Evolutionary conservation across 1,140 invertebrate species (phyloP).

Genomic region (Drosophila lacteicornis): DNA sequence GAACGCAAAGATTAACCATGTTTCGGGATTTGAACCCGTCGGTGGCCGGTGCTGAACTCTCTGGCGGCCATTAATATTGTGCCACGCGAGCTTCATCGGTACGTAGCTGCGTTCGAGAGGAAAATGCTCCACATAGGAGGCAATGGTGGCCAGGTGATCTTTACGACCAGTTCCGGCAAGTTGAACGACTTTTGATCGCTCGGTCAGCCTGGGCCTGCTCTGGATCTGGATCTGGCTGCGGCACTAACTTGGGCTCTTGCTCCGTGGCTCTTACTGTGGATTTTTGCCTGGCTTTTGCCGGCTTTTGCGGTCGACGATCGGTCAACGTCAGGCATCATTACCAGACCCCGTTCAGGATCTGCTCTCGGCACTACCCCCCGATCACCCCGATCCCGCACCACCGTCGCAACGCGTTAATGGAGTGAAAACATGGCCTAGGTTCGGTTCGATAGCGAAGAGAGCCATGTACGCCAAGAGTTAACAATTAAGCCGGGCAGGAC

Average conservation of each 20-base stretch:
- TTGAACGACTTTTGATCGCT: slow-evolving; percentile 83
- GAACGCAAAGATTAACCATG: slow-evolving; percentile 63
- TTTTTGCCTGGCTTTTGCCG: slow-evolving; percentile 1
- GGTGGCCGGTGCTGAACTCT: slow-evolving; percentile 62
- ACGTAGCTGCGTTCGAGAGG: slow-evolving; percentile 30
- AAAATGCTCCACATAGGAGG: slow-evolving; percentile 70
- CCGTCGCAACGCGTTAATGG: slow-evolving; percentile 63
- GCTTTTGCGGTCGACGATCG: slow-evolving; percentile 81
- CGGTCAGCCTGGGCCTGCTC: slow-evolving; percentile 36
- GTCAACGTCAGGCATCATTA: slow-evolving; percentile 81
- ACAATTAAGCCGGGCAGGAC: slow-evolving; percentile 74
- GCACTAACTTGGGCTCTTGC: slow-evolving; percentile 11
- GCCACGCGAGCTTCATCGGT: slow-evolving; percentile 50
- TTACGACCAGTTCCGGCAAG: slow-evolving; percentile 83
- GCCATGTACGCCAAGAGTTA: slow-evolving; percentile 45
- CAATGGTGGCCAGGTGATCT: slow-evolving; percentile 71
- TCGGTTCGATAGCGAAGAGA: slow-evolving; percentile 26
- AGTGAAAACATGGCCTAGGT: slow-evolving; percentile 66
- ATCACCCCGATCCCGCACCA: slow-evolving; percentile 10
- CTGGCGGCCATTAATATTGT: slow-evolving; percentile 79
- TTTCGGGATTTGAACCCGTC: slow-evolving; percentile 60
- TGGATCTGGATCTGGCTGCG: slow-evolving; percentile 37
- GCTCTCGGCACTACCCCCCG: background rate
- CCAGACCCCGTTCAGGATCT: slow-evolving; percentile 51
- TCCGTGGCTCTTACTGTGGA: slow-evolving; percentile 10